Conservation (phyloP, 2,113 vertebrate species). For the Patagioenas fasciata region DNA sequence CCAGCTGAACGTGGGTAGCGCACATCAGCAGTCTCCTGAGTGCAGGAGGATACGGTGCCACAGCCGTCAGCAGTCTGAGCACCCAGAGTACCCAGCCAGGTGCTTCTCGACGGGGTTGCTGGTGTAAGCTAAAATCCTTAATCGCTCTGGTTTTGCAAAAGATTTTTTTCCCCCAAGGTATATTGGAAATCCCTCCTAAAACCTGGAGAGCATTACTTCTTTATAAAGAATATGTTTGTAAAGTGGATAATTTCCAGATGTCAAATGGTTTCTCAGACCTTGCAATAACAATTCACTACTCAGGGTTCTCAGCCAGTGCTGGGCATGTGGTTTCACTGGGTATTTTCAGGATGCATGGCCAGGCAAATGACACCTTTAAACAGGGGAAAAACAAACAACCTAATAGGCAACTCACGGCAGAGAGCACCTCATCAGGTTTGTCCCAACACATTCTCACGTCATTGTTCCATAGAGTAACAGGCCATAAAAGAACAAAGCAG, state of each 20-base stretch:
- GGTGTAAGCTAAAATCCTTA: background rate
- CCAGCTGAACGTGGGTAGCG: accelerated
- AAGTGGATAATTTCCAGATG: slow-evolving; percentile 54
- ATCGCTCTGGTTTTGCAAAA: background rate
- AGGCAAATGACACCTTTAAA: slow-evolving; percentile 17
- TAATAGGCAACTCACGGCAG: background rate
- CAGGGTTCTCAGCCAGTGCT: background rate
- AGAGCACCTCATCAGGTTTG: slow-evolving; percentile 37
- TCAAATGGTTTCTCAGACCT: background rate
- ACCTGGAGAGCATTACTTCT: slow-evolving; percentile 9
- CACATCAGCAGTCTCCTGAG: background rate
- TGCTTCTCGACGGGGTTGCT: background rate
- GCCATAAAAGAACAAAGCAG: slow-evolving; percentile 33
- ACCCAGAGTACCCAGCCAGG: background rate
- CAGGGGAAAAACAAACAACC: background rate
- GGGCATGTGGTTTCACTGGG: background rate
- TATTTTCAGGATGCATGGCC: background rate
- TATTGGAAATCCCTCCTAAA: slow-evolving; percentile 4
- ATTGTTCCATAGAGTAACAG: background rate
- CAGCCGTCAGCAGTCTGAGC: background rate
- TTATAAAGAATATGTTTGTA: slow-evolving; percentile 16
- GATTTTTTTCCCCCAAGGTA: background rate
- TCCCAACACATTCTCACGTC: slow-evolving; percentile 16
- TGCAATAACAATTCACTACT: background rate
- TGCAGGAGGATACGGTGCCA: background rate